Percentiles rank a stretch among this genome's conserved stretches.
Evolutionary conservation across 2,888 invertebrate species (phyloP).

Genomic region (Norana najaformis): DNA sequence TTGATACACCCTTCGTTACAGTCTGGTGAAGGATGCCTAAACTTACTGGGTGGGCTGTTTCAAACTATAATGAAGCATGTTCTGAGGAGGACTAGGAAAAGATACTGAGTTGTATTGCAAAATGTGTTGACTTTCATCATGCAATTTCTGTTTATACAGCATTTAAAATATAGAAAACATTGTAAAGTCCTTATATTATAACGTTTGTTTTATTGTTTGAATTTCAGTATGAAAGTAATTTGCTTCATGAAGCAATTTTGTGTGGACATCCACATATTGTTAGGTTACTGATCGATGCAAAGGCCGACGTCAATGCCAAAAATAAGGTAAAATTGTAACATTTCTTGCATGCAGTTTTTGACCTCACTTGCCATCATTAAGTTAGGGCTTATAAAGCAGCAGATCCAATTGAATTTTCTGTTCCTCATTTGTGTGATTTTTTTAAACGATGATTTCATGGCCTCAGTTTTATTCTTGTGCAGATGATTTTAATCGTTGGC

Average conservation of each 20-base stretch:
- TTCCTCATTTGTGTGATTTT: not conserved
- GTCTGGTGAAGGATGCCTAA: too few species aligned
- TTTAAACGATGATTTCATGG: too few species aligned
- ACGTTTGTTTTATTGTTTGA: not conserved
- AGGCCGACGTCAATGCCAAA: constrained; percentile 8
- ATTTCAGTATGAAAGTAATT: constrained; percentile 22
- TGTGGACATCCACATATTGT: constrained; percentile 1
- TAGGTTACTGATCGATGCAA: not conserved
- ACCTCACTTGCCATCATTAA: not conserved
- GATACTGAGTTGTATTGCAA: too few species aligned
- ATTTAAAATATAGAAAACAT: too few species aligned
- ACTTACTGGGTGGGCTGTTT: too few species aligned
- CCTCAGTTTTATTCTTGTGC: too few species aligned
- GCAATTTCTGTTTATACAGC: too few species aligned
- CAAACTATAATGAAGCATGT: not conserved
- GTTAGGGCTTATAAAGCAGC: not conserved
- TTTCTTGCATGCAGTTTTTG: not conserved
- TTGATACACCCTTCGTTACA: too few species aligned
- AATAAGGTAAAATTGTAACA: not conserved
- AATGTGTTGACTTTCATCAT: too few species aligned
- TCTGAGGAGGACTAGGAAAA: not conserved
- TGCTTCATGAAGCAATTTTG: not conserved
- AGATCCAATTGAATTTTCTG: not conserved
- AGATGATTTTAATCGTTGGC: too few species aligned
- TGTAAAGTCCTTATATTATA: not conserved